phyloP scores from a whole-genome alignment of 2,797 vertebrate species.

The Coccyzus lansbergi region DNA sequence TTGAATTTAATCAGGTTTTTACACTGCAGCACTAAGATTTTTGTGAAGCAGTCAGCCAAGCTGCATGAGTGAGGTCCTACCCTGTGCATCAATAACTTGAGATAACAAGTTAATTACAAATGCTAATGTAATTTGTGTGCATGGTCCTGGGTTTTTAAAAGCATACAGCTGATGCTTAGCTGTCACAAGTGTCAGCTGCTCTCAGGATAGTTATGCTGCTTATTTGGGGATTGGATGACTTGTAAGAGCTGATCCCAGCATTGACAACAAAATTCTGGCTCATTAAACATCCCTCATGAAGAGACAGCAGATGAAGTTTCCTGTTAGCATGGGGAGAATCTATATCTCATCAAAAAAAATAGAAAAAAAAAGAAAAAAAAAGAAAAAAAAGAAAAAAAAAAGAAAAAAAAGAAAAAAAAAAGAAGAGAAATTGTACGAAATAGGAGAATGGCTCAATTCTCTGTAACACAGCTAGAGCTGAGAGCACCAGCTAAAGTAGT shows the following conservation, averaged over 20 bases:
- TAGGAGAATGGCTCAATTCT: background rate
- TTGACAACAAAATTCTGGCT: background rate
- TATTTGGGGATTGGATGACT: background rate
- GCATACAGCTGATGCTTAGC: background rate
- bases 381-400: background rate
- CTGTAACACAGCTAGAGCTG: rapidly evolving
- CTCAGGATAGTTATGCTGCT: background rate
- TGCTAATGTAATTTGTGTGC: background rate
- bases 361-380: background rate
- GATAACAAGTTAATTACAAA: background rate
- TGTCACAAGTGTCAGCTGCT: background rate
- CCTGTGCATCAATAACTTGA: background rate
- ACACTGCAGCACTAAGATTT: background rate
- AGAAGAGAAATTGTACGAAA: background rate
- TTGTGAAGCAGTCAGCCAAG: background rate
- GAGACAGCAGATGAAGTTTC: background rate
- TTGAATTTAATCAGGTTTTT: background rate
- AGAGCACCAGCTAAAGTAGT: background rate
- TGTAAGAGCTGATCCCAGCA: background rate
- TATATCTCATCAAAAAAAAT: background rate
- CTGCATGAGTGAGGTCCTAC: background rate
- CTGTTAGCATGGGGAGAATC: background rate
- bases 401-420: too few species aligned
- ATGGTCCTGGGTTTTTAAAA: background rate
- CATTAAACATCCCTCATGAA: background rate